These are phyloP conservation scores for Carposina sasakii DNA, from an alignment of 1,140 invertebrate species.

Conservation along the genomic window DNA sequence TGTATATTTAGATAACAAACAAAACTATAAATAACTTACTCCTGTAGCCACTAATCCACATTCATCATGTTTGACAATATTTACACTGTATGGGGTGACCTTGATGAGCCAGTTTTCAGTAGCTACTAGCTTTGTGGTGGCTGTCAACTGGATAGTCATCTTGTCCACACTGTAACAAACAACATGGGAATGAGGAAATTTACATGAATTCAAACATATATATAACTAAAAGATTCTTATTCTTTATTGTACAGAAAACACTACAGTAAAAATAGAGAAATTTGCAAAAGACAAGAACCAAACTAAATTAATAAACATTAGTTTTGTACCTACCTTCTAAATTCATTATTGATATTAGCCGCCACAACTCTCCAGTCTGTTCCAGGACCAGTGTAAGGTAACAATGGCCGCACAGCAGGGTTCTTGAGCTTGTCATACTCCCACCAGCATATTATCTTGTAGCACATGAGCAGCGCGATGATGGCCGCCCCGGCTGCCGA, in stretches of 20 bases:
- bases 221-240: slow-evolving; percentile 2
- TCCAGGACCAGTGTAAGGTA: slow-evolving; percentile 76
- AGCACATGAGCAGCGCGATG: slow-evolving; percentile 45
- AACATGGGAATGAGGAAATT: too few relatives aligned
- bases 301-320: too few relatives aligned
- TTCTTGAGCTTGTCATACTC: slow-evolving; percentile 80
- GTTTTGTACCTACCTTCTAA: slow-evolving; percentile 82
- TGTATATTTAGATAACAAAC: slow-evolving; percentile 2
- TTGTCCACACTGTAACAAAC: slow-evolving; percentile 80
- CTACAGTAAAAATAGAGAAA: slow-evolving; percentile 10
- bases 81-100: slow-evolving; percentile 82
- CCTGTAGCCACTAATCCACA: slow-evolving; percentile 81
- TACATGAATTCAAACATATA: too few relatives aligned
- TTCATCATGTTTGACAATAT: slow-evolving; percentile 85
- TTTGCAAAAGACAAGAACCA: too few relatives aligned
- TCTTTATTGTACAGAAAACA: neutral
- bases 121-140: slow-evolving; percentile 80
- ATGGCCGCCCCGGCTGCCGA: slow-evolving; percentile 40
- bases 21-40: slow-evolving; percentile 47
- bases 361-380: slow-evolving; percentile 80
- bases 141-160: slow-evolving; percentile 80
- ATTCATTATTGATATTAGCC: slow-evolving; percentile 84
- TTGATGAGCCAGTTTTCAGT: slow-evolving; percentile 94
- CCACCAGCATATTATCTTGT: slow-evolving; percentile 78
- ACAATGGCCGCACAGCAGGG: slow-evolving; percentile 81